phyloP scores from a whole-genome alignment of 2,113 vertebrate species.

The Scalopus aquaticus region DNA sequence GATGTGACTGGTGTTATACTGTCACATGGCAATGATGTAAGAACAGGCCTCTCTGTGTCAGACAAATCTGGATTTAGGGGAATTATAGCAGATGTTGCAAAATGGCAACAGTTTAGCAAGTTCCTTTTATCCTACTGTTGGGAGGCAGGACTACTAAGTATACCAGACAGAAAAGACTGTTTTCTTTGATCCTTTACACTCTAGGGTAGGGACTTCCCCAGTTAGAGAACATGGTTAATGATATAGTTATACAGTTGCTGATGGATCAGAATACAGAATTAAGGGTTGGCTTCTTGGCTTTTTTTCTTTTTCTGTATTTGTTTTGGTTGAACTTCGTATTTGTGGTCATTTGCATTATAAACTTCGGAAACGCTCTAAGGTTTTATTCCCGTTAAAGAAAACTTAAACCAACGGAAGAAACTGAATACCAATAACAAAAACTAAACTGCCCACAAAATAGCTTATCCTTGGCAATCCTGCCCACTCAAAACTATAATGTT shows the following conservation, averaged over 20 bases:
- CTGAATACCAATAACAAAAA: conserved; percentile 32
- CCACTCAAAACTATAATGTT: neutral
- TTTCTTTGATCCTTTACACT: conserved; percentile 89
- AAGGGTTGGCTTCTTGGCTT: conserved; percentile 46
- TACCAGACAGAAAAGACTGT: conserved; percentile 90
- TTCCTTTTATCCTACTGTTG: conserved; percentile 88
- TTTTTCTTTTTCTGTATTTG: conserved; percentile 49
- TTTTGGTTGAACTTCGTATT: conserved; percentile 75
- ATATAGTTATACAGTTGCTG: conserved; percentile 83
- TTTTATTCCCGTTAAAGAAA: conserved; percentile 57
- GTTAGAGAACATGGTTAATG: conserved; percentile 71
- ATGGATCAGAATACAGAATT: conserved; percentile 81
- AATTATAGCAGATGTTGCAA: conserved; percentile 93
- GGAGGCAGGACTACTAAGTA: conserved; percentile 88
- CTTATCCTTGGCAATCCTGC: neutral
- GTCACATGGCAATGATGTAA: conserved; percentile 91
- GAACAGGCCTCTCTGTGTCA: conserved; percentile 88
- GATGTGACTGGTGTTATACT: conserved; percentile 87
- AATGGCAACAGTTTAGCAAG: conserved; percentile 92
- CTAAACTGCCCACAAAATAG: conserved; percentile 20
- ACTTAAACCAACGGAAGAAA: conserved; percentile 55
- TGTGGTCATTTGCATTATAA: conserved; percentile 58
- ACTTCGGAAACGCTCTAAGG: conserved; percentile 52
- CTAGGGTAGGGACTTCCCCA: conserved; percentile 80
- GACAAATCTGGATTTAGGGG: conserved; percentile 92